Conservation (phyloP, 2,113 vertebrate genomes). For the zebrafish (Danio rerio) region DNA sequence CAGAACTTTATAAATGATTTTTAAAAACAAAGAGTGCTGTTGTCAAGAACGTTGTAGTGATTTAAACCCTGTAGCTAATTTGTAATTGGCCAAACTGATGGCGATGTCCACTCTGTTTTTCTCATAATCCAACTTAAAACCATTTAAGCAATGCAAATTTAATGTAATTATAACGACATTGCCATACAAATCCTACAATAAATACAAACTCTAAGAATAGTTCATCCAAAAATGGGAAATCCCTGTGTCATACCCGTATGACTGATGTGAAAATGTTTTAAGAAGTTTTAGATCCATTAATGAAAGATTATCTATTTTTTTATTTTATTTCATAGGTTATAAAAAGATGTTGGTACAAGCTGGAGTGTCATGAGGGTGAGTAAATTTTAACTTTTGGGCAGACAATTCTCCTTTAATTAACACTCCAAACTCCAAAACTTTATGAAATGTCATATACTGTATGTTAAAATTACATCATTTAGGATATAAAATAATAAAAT, state of each 20-base stretch:
- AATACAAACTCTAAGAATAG: neutral
- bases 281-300: too few relatives aligned
- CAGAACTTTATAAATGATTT: neutral
- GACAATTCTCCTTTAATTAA: neutral
- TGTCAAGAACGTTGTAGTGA: neutral
- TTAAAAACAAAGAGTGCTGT: neutral
- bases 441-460: too few relatives aligned
- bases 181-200: neutral
- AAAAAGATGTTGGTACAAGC: neutral
- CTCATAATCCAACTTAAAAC: neutral
- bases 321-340: too few relatives aligned
- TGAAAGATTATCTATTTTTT: too few relatives aligned
- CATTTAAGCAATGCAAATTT: neutral
- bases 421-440: too few relatives aligned
- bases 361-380: neutral
- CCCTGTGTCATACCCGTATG: neutral
- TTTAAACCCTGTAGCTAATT: neutral
- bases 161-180: neutral
- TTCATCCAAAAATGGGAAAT: neutral
- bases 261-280: neutral
- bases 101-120: neutral
- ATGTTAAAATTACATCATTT: too few relatives aligned
- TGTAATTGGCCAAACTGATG: neutral
- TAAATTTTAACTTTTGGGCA: neutral
- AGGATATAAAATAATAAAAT: too few relatives aligned